Conservation (phyloP, 2,113 vertebrate species). For the Anoura caudifer region DNA sequence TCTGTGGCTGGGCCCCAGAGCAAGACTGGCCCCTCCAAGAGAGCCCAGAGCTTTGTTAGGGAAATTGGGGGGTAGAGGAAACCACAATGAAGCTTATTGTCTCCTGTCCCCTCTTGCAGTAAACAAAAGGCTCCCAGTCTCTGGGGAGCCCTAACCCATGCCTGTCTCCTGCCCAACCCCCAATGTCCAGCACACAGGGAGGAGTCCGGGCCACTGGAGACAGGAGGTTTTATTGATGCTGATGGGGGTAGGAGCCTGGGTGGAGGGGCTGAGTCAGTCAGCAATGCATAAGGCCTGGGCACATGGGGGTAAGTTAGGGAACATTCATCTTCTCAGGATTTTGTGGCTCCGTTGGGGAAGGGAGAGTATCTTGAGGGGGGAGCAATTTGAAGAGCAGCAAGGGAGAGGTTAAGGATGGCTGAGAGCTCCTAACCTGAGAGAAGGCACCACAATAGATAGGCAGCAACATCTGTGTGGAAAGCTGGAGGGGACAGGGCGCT, state of each 20-base stretch:
- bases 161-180: slow-evolving; percentile 42
- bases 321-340: slow-evolving; percentile 68
- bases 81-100: slow-evolving; percentile 71
- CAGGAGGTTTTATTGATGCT: slow-evolving; percentile 73
- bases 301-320: slow-evolving; percentile 54
- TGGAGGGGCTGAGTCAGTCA: slow-evolving; percentile 59
- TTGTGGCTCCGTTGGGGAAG: slow-evolving; percentile 35
- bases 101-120: slow-evolving; percentile 45
- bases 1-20: slow-evolving; percentile 6
- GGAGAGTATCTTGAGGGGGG: slow-evolving; percentile 1
- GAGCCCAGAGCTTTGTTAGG: slow-evolving; percentile 66
- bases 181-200: slow-evolving; percentile 69
- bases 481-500: neutral
- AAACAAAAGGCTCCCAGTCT: slow-evolving; percentile 71
- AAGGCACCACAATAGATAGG: slow-evolving; percentile 58
- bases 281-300: slow-evolving; percentile 59
- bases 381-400: slow-evolving; percentile 52
- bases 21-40: slow-evolving; percentile 18
- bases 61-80: slow-evolving; percentile 56
- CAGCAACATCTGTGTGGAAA: slow-evolving; percentile 50
- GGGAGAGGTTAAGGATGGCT: slow-evolving; percentile 52
- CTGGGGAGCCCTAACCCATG: slow-evolving; percentile 55
- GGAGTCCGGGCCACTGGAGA: slow-evolving; percentile 67
- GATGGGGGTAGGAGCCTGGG: slow-evolving; percentile 53
- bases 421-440: slow-evolving; percentile 51